A percentile compares a stretch with the other conserved stretches of the same genome.
These are phyloP conservation scores for Lithobates pipiens DNA, from an alignment of 2,797 vertebrate genomes.

Conservation along the genomic window DNA sequence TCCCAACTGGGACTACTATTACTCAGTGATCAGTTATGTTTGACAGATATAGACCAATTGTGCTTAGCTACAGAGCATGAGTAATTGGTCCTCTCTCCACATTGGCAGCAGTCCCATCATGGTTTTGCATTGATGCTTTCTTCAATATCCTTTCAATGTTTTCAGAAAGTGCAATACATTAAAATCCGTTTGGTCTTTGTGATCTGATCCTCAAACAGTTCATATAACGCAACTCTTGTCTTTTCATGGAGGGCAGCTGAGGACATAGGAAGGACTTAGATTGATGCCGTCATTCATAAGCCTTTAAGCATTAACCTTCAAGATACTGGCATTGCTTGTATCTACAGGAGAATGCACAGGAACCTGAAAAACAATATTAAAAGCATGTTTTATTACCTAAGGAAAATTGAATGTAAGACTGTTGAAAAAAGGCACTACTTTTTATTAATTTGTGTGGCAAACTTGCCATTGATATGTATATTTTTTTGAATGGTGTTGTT, in stretches of 20 bases:
- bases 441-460: background rate
- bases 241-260: slow-evolving; percentile 33
- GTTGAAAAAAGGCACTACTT: too few species aligned
- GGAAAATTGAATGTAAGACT: background rate
- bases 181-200: slow-evolving; percentile 38
- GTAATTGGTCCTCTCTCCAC: slow-evolving; percentile 45
- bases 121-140: slow-evolving; percentile 33
- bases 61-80: slow-evolving; percentile 43
- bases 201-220: slow-evolving; percentile 22
- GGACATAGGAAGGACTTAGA: slow-evolving; percentile 31
- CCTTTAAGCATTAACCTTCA: slow-evolving; percentile 36
- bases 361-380: background rate
- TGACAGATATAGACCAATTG: slow-evolving; percentile 56
- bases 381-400: background rate
- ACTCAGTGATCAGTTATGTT: slow-evolving; percentile 50
- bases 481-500: background rate
- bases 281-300: slow-evolving; percentile 44
- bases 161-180: slow-evolving; percentile 53
- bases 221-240: slow-evolving; percentile 13
- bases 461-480: background rate
- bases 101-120: slow-evolving; percentile 54
- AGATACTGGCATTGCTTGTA: background rate
- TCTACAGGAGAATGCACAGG: background rate
- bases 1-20: background rate
- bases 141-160: slow-evolving; percentile 47